Conservation (phyloP, 2,888 invertebrate species). For the Rhagophthalmus giganteus region DNA sequence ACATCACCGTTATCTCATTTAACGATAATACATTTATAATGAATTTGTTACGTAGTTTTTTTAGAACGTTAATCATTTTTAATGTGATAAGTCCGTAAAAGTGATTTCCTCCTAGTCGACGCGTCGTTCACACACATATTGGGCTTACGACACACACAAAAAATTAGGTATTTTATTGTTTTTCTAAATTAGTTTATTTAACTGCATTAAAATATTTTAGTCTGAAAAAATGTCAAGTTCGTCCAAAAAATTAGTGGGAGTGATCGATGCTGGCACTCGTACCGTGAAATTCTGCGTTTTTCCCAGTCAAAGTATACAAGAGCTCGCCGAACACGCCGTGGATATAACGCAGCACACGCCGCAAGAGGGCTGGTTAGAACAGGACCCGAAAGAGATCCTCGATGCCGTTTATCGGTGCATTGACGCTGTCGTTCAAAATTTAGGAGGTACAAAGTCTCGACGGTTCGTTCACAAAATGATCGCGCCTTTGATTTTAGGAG, state of each 20-base stretch:
- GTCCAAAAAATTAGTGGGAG: slow-evolving; percentile 70
- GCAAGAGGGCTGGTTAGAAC: slow-evolving; percentile 92
- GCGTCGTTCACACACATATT: no score
- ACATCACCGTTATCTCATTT: background rate
- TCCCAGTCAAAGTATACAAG: slow-evolving; percentile 74
- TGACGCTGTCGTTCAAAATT: slow-evolving; percentile 68
- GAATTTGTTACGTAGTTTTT: background rate
- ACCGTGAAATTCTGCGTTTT: slow-evolving; percentile 70
- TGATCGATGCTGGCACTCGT: slow-evolving; percentile 95
- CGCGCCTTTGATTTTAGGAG: slow-evolving; percentile 8
- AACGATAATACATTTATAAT: background rate
- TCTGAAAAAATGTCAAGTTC: slow-evolving; percentile 51
- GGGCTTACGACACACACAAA: no score
- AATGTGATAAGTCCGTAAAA: background rate
- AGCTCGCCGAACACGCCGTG: slow-evolving; percentile 78
- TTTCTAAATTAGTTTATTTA: no score
- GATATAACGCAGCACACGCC: slow-evolving; percentile 80
- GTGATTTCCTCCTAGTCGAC: no score
- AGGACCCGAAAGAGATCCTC: slow-evolving; percentile 85
- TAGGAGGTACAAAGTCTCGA: no score
- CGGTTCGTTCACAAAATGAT: slow-evolving; percentile 1
- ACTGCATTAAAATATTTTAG: slow-evolving; percentile 40
- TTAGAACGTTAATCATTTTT: background rate
- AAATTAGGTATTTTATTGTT: no score
- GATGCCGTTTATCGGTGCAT: slow-evolving; percentile 79